Base-by-base conservation (phyloP, 2,113 vertebrate species). In the Pogona vitticeps region DNA sequence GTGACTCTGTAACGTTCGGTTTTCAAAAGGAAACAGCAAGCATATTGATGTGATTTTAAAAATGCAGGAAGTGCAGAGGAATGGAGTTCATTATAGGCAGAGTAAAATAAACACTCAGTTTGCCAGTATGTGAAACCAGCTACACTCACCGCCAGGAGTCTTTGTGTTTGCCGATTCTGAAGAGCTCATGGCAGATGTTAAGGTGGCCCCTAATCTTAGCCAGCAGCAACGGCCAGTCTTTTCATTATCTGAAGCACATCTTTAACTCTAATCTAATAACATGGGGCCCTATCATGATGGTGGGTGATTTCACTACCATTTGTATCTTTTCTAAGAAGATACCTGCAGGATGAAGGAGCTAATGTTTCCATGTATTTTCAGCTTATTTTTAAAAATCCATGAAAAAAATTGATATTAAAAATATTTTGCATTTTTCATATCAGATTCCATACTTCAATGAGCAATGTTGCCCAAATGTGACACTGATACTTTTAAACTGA, bases 61-160 rank as follows among this genome's bases (percentile, higher is more conserved):
- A 42, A 18, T 38, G 8, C 46, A 36, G 46, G 89, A 93, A 94
- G 71, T 85, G 33, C 71, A 12, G 75, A 58, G 61, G 91, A 79
- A 89, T 89, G 92, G 42, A 93, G 89, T 91, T 91, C 71, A 91
- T 95, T 94, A 93, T 6, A 75, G 59, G 72, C 87, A 76, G 59
- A 83, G 88, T 76, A 92, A 82, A 46, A 65, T 1, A 3, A 89
- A 89, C 20, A 82, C 21, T 72, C 14, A 28, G 46, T 71, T 86
- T 89, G 76, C 81, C 78, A 71, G 82, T 82, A 83, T 80, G 82
- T 6, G 63, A 76, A 90, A 91, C 86, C 36, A 90, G 59, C 0
- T 72, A 71, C 40, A 78, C 8, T 89, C 58, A 56, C 31, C 31
- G 78, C 33, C 65, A 59, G 31, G 26, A 77, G 61, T 58, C n/a